Evolutionary conservation across 2,888 invertebrate species (phyloP).

Genomic region (Anarsia innoxiella): DNA sequence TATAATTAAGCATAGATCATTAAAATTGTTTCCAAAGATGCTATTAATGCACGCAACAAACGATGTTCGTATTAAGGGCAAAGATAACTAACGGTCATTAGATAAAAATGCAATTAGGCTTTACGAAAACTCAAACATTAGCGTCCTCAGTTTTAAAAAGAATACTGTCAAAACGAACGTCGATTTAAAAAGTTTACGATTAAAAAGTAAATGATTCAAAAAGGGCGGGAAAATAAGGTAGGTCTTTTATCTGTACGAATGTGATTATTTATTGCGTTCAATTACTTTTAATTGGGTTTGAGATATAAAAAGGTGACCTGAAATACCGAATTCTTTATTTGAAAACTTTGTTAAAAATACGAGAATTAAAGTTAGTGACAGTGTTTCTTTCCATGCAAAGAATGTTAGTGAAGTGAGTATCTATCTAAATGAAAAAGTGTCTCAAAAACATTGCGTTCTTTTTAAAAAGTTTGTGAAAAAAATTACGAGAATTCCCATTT

Average conservation of each 20-base stretch:
- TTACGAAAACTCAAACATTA: constrained; percentile 26
- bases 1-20: constrained; percentile 21
- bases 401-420: no score
- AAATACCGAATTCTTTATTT: not conserved
- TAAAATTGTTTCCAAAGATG: constrained; percentile 38
- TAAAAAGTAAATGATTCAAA: constrained; percentile 2
- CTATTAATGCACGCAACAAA: constrained; percentile 29
- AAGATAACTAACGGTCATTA: constrained; percentile 52
- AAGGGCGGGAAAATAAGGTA: no score
- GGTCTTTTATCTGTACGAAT: no score
- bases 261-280: no score
- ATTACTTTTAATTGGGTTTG: no score
- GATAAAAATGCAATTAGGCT: constrained; percentile 62
- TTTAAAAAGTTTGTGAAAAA: no score
- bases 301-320: not conserved
- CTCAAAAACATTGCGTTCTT: no score
- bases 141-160: constrained; percentile 22
- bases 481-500: no score
- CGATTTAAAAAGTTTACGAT: constrained; percentile 1
- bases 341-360: not conserved
- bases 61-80: constrained; percentile 42
- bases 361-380: not conserved
- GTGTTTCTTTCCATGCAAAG: no score
- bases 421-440: no score
- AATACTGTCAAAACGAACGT: constrained; percentile 6